phyloP scores from a whole-genome alignment of 2,888 invertebrate genomes.

The Melanostoma mellinum region DNA sequence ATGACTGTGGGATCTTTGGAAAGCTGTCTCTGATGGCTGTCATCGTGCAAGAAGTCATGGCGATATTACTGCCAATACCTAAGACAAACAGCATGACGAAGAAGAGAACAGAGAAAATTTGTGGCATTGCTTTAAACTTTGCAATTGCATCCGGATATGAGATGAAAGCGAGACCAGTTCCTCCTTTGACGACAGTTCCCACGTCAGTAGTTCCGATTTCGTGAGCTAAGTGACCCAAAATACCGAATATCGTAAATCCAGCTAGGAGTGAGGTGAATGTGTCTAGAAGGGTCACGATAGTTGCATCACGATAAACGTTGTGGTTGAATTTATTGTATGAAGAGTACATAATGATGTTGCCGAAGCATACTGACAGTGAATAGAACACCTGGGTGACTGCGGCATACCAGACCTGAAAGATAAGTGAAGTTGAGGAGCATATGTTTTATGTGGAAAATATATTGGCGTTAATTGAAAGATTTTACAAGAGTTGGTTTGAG shows the following conservation, averaged over 20 bases:
- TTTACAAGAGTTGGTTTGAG: no score
- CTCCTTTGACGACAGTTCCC: conserved; percentile 83
- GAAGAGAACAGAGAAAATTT: conserved; percentile 84
- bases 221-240: conserved; percentile 84
- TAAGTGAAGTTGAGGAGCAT: no score
- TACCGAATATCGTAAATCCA: conserved; percentile 84
- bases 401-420: conserved; percentile 84
- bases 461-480: no score
- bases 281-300: conserved; percentile 84
- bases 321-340: conserved; percentile 85
- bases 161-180: conserved; percentile 84
- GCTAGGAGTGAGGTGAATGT: conserved; percentile 84
- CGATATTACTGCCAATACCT: conserved; percentile 83
- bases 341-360: conserved; percentile 85
- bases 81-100: conserved; percentile 84
- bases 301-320: conserved; percentile 84
- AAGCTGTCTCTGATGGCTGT: conserved; percentile 83
- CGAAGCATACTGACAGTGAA: conserved; percentile 85
- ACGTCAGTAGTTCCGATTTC: conserved; percentile 83
- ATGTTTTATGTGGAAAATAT: no score
- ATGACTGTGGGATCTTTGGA: conserved; percentile 82
- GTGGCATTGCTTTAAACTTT: conserved; percentile 83
- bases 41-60: conserved; percentile 82
- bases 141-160: conserved; percentile 85
- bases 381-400: conserved; percentile 87